Conservation (phyloP, 2,797 vertebrate species). For the Pteropus rufus region DNA sequence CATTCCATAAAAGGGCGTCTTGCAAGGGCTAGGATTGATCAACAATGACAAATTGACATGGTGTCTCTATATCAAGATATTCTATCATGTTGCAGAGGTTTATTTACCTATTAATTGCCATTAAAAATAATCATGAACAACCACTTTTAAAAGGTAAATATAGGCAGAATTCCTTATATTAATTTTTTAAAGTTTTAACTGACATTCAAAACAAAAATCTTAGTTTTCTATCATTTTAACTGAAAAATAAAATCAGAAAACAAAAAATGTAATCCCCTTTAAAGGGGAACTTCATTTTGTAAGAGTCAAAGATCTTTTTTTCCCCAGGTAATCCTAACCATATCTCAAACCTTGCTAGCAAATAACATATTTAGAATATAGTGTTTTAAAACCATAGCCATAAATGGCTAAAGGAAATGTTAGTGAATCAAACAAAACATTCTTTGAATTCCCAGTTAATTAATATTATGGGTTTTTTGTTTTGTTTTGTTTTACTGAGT, state of each 20-base stretch:
- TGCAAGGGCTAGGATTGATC: background rate
- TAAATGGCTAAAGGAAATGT: background rate
- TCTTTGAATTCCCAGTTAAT: slow-evolving; percentile 2
- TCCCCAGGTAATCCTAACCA: background rate
- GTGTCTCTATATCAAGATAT: background rate
- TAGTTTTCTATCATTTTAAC: slow-evolving; percentile 4
- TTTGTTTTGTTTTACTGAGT: background rate
- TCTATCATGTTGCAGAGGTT: background rate
- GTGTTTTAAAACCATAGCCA: background rate
- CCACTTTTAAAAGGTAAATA: background rate
- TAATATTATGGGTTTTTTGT: background rate
- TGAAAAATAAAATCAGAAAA: background rate
- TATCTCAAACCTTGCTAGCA: background rate
- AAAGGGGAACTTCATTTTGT: background rate
- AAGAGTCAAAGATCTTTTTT: background rate
- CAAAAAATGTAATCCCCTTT: background rate
- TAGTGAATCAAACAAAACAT: background rate
- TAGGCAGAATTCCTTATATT: background rate
- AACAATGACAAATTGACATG: background rate
- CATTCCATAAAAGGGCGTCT: background rate
- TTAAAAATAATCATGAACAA: background rate
- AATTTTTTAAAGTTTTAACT: background rate
- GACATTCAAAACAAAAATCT: background rate
- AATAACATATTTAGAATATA: background rate
- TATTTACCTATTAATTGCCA: background rate